Conservation (phyloP, 2,113 vertebrate species). For the Boulengeromyrus knoepffleri region DNA sequence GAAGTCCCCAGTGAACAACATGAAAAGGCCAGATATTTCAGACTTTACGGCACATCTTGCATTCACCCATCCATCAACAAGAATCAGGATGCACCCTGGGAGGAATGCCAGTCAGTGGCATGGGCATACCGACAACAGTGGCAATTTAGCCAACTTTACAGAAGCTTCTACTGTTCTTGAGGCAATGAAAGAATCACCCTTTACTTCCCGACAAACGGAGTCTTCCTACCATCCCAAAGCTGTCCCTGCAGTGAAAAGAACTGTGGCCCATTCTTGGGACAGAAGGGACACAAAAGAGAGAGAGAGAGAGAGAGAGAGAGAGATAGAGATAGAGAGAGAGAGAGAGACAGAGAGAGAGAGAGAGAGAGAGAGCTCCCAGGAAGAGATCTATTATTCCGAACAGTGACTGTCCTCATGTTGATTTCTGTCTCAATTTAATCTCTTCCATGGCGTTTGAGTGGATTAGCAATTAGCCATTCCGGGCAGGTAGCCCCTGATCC, state of each 20-base stretch:
- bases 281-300: neutral
- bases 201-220: neutral
- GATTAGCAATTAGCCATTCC: constrained; percentile 9
- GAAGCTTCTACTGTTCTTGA: neutral
- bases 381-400: neutral
- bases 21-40: neutral
- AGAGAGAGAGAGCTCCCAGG: neutral
- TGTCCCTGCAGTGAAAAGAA: neutral
- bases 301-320: neutral
- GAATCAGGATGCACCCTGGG: neutral
- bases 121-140: neutral
- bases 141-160: neutral
- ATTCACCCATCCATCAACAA: neutral
- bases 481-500: neutral
- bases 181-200: neutral
- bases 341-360: neutral
- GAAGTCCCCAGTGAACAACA: neutral
- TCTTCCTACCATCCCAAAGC: neutral
- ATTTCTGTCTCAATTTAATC: constrained; percentile 10
- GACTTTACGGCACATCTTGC: neutral
- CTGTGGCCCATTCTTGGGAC: neutral
- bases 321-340: no score
- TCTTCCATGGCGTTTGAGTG: constrained; percentile 3
- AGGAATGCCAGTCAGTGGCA: neutral
- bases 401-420: neutral